phyloP scores from a whole-genome alignment of 2,888 invertebrate species.

The Tetragnatha montana region DNA sequence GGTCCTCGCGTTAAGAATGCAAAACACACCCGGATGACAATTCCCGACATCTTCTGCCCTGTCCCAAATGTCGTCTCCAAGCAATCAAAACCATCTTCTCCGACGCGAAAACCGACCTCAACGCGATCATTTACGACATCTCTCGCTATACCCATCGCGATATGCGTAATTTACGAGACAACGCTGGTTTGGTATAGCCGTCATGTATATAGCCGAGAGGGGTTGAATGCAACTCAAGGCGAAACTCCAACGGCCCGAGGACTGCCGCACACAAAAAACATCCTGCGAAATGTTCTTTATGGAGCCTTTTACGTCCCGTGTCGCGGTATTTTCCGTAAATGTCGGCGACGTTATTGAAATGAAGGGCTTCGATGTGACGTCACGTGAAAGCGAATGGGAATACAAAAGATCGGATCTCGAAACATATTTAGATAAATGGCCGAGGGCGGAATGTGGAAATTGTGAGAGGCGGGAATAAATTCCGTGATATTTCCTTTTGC shows the following conservation, averaged over 20 bases:
- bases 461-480: neutral
- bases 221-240: neutral
- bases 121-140: neutral
- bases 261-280: neutral
- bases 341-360: constrained; percentile 26
- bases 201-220: neutral
- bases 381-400: neutral
- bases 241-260: neutral
- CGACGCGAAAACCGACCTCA: neutral
- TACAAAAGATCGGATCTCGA: neutral
- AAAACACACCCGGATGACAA: neutral
- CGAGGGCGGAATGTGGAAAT: neutral
- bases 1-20: neutral
- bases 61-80: neutral
- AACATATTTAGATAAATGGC: neutral
- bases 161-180: neutral
- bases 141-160: neutral
- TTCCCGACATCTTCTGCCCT: neutral
- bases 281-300: constrained; percentile 30
- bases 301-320: constrained; percentile 16
- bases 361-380: constrained; percentile 3
- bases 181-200: neutral
- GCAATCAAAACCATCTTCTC: neutral
- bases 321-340: constrained; percentile 17
- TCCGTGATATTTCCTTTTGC: too few relatives aligned